Percentiles rank a stretch among this genome's conserved stretches.
Evolutionary conservation across 2,113 vertebrate genomes (phyloP).

Genomic region (Chloebia gouldiae): DNA sequence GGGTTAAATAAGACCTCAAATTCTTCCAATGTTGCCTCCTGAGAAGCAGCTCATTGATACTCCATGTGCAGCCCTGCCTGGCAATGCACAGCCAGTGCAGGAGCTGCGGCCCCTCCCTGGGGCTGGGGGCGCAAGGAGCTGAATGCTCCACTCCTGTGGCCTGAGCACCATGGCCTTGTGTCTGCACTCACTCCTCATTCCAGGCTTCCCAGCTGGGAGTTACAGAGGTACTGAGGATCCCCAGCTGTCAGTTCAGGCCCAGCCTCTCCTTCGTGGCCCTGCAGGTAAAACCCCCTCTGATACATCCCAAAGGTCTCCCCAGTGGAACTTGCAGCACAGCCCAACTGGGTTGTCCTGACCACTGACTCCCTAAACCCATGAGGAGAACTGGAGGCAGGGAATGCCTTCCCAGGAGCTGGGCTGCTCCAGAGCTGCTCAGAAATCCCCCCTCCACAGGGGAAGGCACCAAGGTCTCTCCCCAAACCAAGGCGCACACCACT

Average conservation of each 20-base stretch:
- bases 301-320: background rate
- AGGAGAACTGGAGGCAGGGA: background rate
- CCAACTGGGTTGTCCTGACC: accelerated
- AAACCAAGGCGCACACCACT: accelerated
- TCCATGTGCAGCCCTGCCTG: background rate
- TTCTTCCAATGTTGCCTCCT: background rate
- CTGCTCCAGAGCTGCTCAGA: background rate
- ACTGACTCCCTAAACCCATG: accelerated
- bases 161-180: background rate
- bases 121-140: too few relatives aligned
- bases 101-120: background rate
- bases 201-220: background rate
- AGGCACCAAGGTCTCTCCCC: background rate
- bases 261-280: background rate
- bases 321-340: background rate
- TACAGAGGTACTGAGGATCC: background rate
- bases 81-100: accelerated
- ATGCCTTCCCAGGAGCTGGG: background rate
- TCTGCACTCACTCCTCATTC: background rate
- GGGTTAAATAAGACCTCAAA: background rate
- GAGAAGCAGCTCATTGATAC: background rate
- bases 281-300: background rate
- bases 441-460: accelerated
- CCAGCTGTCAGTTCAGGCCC: background rate
- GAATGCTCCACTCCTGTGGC: background rate